Evolutionary conservation across 2,797 vertebrate genomes (phyloP).

Genomic region (Bradypus variegatus): DNA sequence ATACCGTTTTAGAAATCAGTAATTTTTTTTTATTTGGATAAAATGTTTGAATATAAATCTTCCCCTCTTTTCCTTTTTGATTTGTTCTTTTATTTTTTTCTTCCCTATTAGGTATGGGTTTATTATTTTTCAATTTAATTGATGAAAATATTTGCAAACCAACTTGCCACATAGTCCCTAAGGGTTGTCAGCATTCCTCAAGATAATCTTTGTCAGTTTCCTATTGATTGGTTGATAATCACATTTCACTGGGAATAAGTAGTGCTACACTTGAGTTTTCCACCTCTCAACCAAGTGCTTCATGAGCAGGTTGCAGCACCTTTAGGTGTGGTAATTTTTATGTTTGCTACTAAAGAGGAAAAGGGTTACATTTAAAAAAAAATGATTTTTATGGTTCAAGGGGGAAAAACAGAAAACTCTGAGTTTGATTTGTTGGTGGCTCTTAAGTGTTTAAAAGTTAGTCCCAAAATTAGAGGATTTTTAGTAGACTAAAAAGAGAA

Average conservation of each 20-base stretch:
- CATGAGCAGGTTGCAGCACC: background rate
- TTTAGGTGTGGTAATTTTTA: background rate
- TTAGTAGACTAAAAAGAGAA: background rate
- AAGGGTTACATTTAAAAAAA: background rate
- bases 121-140: conserved; percentile 21
- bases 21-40: background rate
- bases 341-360: conserved; percentile 1
- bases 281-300: background rate
- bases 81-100: background rate
- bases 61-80: background rate
- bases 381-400: background rate
- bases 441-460: conserved; percentile 32
- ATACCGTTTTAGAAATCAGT: background rate
- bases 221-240: background rate
- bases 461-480: conserved; percentile 4
- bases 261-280: background rate
- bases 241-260: background rate
- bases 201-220: background rate
- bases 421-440: background rate
- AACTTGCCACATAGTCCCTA: background rate
- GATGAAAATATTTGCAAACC: conserved; percentile 19
- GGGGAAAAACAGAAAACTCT: background rate
- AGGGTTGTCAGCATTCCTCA: conserved; percentile 1
- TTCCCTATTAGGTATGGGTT: background rate
- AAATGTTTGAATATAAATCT: conserved; percentile 36